Conservation (phyloP, 2,113 vertebrate species). For the Trachemys scripta region DNA sequence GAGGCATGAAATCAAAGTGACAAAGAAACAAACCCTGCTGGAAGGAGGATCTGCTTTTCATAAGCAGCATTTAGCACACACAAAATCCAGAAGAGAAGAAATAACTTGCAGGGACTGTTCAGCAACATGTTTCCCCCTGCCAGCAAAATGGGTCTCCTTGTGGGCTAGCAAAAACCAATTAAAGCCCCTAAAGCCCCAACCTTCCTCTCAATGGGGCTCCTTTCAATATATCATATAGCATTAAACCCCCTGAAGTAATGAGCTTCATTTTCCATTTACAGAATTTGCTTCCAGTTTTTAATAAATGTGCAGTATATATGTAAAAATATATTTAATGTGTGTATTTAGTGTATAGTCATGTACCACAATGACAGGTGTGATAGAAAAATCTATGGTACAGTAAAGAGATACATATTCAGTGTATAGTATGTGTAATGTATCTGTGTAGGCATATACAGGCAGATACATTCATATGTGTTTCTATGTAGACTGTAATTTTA, state of each 20-base stretch:
- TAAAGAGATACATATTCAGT: neutral
- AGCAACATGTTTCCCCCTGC: neutral
- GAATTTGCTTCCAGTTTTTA: neutral
- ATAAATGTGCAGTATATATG: neutral
- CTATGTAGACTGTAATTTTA: neutral
- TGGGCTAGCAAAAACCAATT: neutral
- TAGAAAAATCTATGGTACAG: neutral
- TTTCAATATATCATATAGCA: rapidly evolving
- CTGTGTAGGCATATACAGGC: neutral
- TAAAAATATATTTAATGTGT: neutral
- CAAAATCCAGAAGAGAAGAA: neutral
- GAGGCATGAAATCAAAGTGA: neutral
- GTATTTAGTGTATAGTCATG: neutral
- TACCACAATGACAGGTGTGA: rapidly evolving
- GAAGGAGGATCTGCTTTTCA: neutral
- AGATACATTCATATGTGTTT: neutral
- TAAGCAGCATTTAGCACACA: neutral
- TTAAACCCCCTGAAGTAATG: rapidly evolving
- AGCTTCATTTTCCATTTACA: neutral
- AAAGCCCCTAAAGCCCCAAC: neutral
- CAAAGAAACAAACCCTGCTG: neutral
- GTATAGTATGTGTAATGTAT: neutral
- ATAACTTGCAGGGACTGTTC: neutral
- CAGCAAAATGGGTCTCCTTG: conserved; percentile 1
- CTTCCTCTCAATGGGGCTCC: neutral